Base-by-base conservation (phyloP, 2,888 invertebrate genomes). In the Leptinotarsa peninsularis region DNA sequence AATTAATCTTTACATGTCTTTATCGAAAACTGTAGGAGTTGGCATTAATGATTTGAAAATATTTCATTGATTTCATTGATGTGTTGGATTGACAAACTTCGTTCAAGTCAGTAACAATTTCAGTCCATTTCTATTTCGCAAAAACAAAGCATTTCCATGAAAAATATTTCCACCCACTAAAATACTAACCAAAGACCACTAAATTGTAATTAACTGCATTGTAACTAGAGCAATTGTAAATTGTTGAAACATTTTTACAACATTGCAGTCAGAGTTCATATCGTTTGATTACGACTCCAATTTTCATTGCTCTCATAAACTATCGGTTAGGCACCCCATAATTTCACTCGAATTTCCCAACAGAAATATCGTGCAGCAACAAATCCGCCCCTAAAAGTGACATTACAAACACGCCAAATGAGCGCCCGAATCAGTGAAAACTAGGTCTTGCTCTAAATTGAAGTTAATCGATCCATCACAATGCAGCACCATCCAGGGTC, bases 401-500 rank as follows among this genome's bases (percentile, higher is more conserved):
- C 66, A 75, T 69, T 75, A 72, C 49, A 54, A 68, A 49, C 75
- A 72, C 75, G 75, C 75, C 72, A 72, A 69, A 75, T 75, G 75
- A 33, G 68, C 66, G 68, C 66, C 69, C 49, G 23, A 75, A 75
- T 72, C 63, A 72, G 49, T 68, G 71, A 72, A 72, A 75, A 72
- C 67, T 75, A 75, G 75, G 66, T 23, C 72, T 54, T 63, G 63
- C 43, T n/a, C 7, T 7, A 63, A 49, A 73, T 67, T 73, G 69
- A 71, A 56, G n/a, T 67, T 66, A 66, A 79, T 77, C 71, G 77
- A 79, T 76, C 77, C 75, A 78, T 75, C 58, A 73, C 71, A 58
- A 88, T 88, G 88, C 88, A 88, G 83, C 91, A 91, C 87, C 91
- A 91, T 85, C 90, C 91, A 69, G 92, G 92, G 82, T 92, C 93